Percentiles rank a stretch among this genome's conserved stretches.
These are phyloP conservation scores for Petrolisthes manimaculis DNA, from an alignment of 2,888 invertebrate species.

Conservation along the genomic window DNA sequence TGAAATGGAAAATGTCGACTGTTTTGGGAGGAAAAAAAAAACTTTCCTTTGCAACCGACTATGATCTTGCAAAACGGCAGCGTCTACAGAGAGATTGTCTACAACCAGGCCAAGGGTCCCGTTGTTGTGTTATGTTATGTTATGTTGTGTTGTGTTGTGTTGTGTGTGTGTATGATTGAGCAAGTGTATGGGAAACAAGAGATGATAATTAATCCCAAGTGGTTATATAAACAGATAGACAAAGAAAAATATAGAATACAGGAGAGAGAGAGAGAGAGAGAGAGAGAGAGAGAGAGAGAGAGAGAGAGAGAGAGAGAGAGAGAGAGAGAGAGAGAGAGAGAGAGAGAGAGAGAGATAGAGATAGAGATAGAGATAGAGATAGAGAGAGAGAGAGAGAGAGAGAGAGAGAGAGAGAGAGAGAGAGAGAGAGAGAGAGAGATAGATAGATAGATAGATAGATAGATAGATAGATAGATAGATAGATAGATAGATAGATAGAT, in stretches of 20 bases:
- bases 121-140: neutral
- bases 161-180: neutral
- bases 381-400: constrained; percentile 7
- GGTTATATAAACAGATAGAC: neutral
- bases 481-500: constrained; percentile 21
- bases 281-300: neutral
- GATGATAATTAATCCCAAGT: neutral
- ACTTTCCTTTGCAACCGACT: constrained; percentile 40
- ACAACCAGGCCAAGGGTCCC: constrained; percentile 51
- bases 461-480: neutral
- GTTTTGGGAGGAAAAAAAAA: constrained; percentile 31
- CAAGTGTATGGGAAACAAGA: neutral
- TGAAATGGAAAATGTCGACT: constrained; percentile 24
- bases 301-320: constrained; percentile 26
- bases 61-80: constrained; percentile 62
- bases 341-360: constrained; percentile 18
- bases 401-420: constrained; percentile 17
- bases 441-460: neutral
- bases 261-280: neutral
- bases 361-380: neutral
- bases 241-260: neutral
- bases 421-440: neutral
- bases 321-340: constrained; percentile 9
- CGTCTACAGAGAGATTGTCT: constrained; percentile 52
- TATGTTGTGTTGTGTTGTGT: too few species aligned